Evolutionary conservation across 2,113 vertebrate species (phyloP).

Genomic region (Mohoua ochrocephala): DNA sequence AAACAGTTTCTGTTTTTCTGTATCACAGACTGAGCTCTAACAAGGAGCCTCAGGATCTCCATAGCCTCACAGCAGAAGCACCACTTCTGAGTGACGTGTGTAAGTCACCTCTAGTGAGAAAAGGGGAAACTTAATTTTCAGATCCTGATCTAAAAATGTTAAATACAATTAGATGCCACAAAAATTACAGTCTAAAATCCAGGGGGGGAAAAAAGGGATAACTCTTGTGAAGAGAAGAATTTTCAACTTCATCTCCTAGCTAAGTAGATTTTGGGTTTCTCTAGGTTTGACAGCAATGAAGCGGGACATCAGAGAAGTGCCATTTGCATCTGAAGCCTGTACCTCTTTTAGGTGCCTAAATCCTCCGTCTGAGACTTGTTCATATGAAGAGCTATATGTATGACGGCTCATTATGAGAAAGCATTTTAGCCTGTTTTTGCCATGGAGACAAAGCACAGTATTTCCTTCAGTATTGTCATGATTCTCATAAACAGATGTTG

Average conservation of each 20-base stretch:
- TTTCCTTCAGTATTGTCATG: neutral
- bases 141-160: neutral
- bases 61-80: neutral
- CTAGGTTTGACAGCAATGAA: neutral
- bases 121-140: neutral
- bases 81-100: neutral
- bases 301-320: neutral
- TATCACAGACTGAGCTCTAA: neutral
- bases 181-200: neutral
- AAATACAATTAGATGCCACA: neutral
- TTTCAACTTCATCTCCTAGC: neutral
- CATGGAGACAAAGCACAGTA: neutral
- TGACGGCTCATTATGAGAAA: neutral
- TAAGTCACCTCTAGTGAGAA: neutral
- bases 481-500: neutral
- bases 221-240: neutral
- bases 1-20: neutral
- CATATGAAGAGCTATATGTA: neutral
- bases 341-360: neutral
- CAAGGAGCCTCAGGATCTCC: neutral
- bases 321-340: neutral
- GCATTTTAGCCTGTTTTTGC: neutral
- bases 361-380: neutral
- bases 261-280: neutral
- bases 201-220: neutral